A percentile compares a stretch with the other conserved stretches of the same genome.
These are phyloP conservation scores for Megaceryle alcyon DNA, from an alignment of 2,797 vertebrate species.

Conservation along the genomic window DNA sequence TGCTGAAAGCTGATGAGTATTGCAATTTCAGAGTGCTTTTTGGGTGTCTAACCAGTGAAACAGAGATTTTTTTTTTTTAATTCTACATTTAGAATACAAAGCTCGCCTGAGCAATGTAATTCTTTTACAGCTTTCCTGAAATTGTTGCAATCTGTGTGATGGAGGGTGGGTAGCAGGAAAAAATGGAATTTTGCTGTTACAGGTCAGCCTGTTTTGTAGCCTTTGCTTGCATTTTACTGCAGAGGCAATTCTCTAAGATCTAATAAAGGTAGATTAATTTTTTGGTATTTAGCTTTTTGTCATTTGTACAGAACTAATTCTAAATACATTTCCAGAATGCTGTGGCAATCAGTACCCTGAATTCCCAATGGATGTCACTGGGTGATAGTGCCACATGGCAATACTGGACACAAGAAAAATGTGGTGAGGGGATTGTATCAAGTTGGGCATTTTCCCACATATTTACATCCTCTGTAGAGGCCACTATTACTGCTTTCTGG, in stretches of 20 bases:
- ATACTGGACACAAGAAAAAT: neutral
- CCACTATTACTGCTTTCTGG: neutral
- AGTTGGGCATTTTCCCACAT: neutral
- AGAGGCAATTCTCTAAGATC: neutral
- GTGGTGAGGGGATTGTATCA: neutral
- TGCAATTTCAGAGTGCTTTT: neutral
- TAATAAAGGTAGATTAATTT: neutral
- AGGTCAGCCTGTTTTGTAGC: neutral
- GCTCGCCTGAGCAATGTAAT: neutral
- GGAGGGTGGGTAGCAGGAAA: neutral
- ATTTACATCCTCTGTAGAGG: neutral
- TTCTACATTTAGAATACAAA: constrained; percentile 9
- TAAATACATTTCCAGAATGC: neutral
- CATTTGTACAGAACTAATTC: neutral
- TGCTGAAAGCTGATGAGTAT: neutral
- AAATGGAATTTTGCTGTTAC: neutral
- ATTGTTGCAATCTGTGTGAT: neutral
- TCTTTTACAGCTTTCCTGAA: constrained; percentile 23
- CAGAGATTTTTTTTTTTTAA: neutral
- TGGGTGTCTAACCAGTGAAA: constrained; percentile 7
- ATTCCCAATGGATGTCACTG: neutral
- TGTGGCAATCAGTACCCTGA: neutral
- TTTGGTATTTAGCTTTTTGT: neutral
- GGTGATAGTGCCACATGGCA: neutral
- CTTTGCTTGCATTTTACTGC: neutral